Evolutionary conservation across 2,113 vertebrate genomes (phyloP).

Genomic region (Oncorhynchus tshawytscha): DNA sequence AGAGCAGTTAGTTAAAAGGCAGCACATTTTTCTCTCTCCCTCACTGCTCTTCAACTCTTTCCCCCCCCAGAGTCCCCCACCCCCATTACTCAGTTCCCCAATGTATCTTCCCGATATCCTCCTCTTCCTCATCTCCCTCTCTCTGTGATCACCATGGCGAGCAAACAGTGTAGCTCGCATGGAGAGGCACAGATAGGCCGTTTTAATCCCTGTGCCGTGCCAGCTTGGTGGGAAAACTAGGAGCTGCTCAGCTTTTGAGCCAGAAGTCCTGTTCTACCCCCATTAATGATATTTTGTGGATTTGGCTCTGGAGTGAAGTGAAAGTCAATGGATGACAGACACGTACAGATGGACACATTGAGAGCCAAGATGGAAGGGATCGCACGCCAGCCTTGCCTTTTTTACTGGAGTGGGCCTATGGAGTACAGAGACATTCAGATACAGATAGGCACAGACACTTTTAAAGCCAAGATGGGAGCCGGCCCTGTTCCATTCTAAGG

Average conservation of each 20-base stretch:
- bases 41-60: no score
- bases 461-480: neutral
- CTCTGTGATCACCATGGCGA: neutral
- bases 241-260: slow-evolving; percentile 39
- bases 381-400: slow-evolving; percentile 30
- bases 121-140: neutral
- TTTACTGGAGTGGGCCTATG: slow-evolving; percentile 27
- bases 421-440: slow-evolving; percentile 24
- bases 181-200: slow-evolving; percentile 11
- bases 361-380: slow-evolving; percentile 53
- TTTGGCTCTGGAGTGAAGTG: slow-evolving; percentile 56
- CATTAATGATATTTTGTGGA: slow-evolving; percentile 63
- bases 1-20: neutral
- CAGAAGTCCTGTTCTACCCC: slow-evolving; percentile 56
- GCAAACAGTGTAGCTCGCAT: neutral
- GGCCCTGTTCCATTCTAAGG: neutral
- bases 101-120: no score
- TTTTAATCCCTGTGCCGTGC: slow-evolving; percentile 6
- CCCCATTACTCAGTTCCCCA: no score
- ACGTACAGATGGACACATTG: slow-evolving; percentile 30
- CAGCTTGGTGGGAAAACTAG: slow-evolving; percentile 40
- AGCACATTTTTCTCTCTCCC: no score
- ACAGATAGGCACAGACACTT: neutral
- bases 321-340: slow-evolving; percentile 54
- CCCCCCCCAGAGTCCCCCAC: no score